phyloP scores from a whole-genome alignment of 2,888 invertebrate species.

The Charanyca ferruginea region DNA sequence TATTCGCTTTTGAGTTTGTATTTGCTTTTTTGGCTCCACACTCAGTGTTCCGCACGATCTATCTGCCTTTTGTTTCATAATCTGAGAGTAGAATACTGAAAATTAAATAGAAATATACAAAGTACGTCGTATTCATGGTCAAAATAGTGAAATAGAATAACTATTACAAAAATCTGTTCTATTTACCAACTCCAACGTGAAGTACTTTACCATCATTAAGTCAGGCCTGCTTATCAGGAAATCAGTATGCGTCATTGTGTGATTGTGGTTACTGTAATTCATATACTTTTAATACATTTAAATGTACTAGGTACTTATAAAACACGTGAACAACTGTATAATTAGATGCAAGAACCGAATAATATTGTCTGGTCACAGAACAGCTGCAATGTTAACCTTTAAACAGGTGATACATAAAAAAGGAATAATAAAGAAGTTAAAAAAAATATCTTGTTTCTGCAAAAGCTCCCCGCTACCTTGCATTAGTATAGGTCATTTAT shows the following conservation, averaged over 20 bases:
- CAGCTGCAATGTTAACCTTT: slow-evolving; percentile 15
- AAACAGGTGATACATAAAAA: neutral
- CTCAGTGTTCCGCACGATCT: no score
- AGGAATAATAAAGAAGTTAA: neutral
- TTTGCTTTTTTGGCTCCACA: no score
- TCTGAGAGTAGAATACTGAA: neutral
- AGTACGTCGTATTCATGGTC: neutral
- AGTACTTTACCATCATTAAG: slow-evolving; percentile 26
- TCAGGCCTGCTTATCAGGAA: slow-evolving; percentile 29
- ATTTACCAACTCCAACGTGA: slow-evolving; percentile 2
- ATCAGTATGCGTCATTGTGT: slow-evolving; percentile 24
- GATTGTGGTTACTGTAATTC: slow-evolving; percentile 13
- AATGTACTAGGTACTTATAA: neutral
- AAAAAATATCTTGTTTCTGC: neutral
- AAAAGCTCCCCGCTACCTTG: no score
- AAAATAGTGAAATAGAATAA: neutral
- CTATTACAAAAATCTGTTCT: neutral
- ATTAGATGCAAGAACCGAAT: slow-evolving; percentile 11
- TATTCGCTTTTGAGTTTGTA: no score
- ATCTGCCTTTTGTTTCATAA: no score
- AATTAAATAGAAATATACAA: neutral
- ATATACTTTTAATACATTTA: slow-evolving; percentile 21
- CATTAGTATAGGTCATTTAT: neutral
- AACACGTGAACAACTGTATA: slow-evolving; percentile 9
- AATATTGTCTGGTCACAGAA: slow-evolving; percentile 14